Conservation (phyloP, 2,888 invertebrate species). For the Eupelmus urozonus region DNA sequence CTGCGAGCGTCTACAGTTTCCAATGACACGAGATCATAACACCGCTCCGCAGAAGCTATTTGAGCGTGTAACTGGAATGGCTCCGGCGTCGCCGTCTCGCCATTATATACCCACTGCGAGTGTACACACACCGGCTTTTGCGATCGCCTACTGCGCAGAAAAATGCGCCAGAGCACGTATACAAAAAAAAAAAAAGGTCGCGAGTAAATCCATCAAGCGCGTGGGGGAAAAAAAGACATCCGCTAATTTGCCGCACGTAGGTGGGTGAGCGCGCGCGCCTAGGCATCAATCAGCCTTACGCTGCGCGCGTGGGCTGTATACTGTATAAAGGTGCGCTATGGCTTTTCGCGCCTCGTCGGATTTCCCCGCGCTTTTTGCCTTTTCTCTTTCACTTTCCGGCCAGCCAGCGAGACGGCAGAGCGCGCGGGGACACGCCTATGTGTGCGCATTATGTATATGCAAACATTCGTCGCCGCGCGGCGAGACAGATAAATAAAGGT, state of each 20-base stretch:
- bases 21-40: conserved; percentile 39
- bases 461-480: background rate
- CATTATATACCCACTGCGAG: background rate
- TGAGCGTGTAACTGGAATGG: conserved; percentile 47
- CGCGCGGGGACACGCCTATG: no score
- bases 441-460: background rate
- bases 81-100: background rate
- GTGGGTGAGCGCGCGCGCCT: no score
- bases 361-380: background rate
- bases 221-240: background rate
- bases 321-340: no score
- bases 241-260: no score
- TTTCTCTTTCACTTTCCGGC: background rate
- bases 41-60: conserved; percentile 22
- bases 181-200: no score
- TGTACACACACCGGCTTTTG: no score
- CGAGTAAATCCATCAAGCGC: background rate
- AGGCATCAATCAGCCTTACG: background rate
- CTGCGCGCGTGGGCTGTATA: no score
- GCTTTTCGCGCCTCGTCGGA: background rate
- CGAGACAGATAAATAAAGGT: background rate
- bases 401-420: no score
- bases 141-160: no score
- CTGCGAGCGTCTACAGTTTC: conserved; percentile 30
- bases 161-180: no score